phyloP scores from a whole-genome alignment of 2,113 vertebrate genomes.

The Corydoras sp. region DNA sequence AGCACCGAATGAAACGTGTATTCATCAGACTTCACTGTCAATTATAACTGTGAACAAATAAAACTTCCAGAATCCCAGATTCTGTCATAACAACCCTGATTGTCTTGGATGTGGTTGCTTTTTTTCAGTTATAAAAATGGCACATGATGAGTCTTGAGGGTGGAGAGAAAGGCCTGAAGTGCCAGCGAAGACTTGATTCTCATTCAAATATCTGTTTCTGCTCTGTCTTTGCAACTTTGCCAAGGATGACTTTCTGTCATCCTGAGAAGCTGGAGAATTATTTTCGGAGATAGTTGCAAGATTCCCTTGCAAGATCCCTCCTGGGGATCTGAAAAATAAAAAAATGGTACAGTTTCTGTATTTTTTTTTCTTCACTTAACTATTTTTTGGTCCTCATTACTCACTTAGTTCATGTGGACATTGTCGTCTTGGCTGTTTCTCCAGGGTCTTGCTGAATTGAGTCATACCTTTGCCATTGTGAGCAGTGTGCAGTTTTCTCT shows the following conservation, averaged over 20 bases:
- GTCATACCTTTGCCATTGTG: not conserved
- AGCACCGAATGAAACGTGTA: not conserved
- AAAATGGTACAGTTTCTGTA: not conserved
- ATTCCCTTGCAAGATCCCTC: not conserved
- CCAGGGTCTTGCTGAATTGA: not conserved
- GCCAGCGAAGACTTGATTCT: conserved; percentile 39
- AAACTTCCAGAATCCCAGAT: conserved; percentile 12
- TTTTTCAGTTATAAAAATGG: conserved; percentile 10
- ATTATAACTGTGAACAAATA: not conserved
- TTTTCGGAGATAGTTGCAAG: conserved; percentile 27
- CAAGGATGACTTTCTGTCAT: conserved; percentile 33
- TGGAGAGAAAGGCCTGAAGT: conserved; percentile 23
- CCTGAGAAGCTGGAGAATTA: conserved; percentile 22
- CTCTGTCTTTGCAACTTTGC: conserved; percentile 27
- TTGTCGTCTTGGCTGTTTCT: conserved; percentile 7
- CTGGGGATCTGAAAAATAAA: not conserved
- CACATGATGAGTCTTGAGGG: conserved; percentile 22
- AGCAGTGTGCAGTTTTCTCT: not conserved
- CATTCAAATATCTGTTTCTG: conserved; percentile 35
- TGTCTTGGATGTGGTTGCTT: conserved; percentile 1
- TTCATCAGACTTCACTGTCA: conserved; percentile 11
- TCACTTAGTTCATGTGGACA: conserved; percentile 1
- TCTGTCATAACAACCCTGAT: conserved; percentile 22
- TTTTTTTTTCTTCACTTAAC: not conserved
- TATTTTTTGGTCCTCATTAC: conserved; percentile 6